phyloP scores from a whole-genome alignment of 2,113 vertebrate genomes.

The Gobio gobio region DNA sequence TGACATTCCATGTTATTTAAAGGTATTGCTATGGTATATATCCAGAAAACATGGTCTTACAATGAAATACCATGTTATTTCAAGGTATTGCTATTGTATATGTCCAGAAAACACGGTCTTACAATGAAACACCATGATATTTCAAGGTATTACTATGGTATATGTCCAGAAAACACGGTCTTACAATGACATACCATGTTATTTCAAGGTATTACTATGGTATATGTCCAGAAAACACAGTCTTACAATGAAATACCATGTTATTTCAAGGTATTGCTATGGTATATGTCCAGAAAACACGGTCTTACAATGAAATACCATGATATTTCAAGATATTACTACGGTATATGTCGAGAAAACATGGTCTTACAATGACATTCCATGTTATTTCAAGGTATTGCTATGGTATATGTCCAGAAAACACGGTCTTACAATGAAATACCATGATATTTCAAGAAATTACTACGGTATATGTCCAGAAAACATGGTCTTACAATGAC shows the following conservation, averaged over 20 bases:
- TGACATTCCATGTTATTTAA: too few relatives aligned
- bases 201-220: background rate
- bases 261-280: background rate
- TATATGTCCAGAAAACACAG: background rate
- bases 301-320: background rate
- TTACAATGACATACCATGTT: background rate
- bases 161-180: too few relatives aligned
- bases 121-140: too few relatives aligned
- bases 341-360: background rate
- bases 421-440: background rate
- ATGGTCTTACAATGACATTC: background rate
- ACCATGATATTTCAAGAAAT: background rate
- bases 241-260: background rate
- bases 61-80: too few relatives aligned
- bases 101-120: too few relatives aligned
- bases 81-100: too few relatives aligned
- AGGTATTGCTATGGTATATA: too few relatives aligned
- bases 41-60: too few relatives aligned
- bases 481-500: background rate
- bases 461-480: background rate
- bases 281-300: background rate
- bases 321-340: background rate
- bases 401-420: background rate
- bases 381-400: background rate
- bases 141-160: too few relatives aligned